Base-by-base conservation (phyloP, 2,888 invertebrate species). In the Cloeon dipterum region DNA sequence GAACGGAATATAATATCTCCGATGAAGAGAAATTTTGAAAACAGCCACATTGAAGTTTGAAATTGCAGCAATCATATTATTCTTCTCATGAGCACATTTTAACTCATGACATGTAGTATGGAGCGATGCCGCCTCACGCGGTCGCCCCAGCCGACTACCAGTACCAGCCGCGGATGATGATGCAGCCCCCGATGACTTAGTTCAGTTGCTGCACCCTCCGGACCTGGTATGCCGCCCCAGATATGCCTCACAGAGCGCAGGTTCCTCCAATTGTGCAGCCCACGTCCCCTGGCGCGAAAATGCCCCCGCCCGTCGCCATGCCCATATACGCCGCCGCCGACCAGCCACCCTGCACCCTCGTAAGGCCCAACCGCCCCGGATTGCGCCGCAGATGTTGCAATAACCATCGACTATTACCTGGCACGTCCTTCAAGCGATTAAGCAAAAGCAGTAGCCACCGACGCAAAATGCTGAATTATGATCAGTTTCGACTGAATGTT, bases 401-500 rank as follows among this genome's bases (percentile, higher is more conserved):
- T 36, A 32, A 4, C 8, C 34, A 20, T 13, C 13, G 26, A 41
- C 35, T 18, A 32, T 43, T 10, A 44, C 43, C 21, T 37, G 40
- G 10, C 39, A 40, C 26, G 11, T 36, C 20, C 40, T 34, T 2
- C 40, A 33, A 23, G n/a, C n/a, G n/a, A n/a, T n/a, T n/a, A 8
- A 10, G 26, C 40, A 43, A 11, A 45, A 42, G 10, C 47, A 48
- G 37, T 49, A 46, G 39, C 42, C 40, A 25, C 47, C 46, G 19
- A 13, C 41, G 3, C 45, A 45, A 47, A 78, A 78, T 3, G 81
- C 75, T 13, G 82, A 82, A 56, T 61, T 83, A 25, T n/a, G n/a
- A 83, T 83, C 44, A 74, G 73, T 51, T 83, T 83, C 47, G 82
- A 82, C 61, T 82, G 13, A 5, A 17, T 23, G n/a, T n/a, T n/a